A percentile compares a stretch with the other conserved stretches of the same genome.
These are phyloP conservation scores for Eilema depressum DNA, from an alignment of 2,888 invertebrate genomes.

Conservation along the genomic window DNA sequence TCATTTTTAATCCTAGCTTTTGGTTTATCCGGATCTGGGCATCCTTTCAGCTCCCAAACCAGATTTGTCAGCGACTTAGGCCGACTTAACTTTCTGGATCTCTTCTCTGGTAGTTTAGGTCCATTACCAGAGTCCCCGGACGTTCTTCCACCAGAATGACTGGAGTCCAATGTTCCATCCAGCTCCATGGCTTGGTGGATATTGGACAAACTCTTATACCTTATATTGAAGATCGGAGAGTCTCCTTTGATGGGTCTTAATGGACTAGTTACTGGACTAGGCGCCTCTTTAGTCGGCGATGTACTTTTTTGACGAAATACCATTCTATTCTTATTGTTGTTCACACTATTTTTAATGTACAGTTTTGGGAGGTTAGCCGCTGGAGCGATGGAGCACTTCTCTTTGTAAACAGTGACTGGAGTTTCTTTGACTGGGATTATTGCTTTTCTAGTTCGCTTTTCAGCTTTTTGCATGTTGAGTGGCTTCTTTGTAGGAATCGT, in stretches of 20 bases:
- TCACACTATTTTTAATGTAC: conserved; percentile 92
- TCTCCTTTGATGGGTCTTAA: conserved; percentile 88
- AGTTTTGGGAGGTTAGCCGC: conserved; percentile 89
- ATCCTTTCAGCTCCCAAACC: conserved; percentile 91
- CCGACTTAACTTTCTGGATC: conserved; percentile 92
- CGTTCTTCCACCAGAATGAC: conserved; percentile 94
- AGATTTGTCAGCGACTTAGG: conserved; percentile 95
- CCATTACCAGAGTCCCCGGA: conserved; percentile 94
- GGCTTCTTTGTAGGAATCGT: conserved; percentile 95
- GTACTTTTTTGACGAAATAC: conserved; percentile 90
- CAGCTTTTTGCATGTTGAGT: conserved; percentile 86
- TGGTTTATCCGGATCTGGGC: conserved; percentile 80
- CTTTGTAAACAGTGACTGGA: conserved; percentile 85
- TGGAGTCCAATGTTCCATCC: conserved; percentile 95
- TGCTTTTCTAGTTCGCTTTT: conserved; percentile 91
- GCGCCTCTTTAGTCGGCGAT: conserved; percentile 91
- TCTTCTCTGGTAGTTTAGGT: conserved; percentile 93
- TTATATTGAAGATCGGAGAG: conserved; percentile 92
- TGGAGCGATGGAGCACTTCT: conserved; percentile 86
- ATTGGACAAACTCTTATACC: conserved; percentile 90
- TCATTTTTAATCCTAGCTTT: conserved; percentile 84
- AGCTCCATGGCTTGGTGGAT: conserved; percentile 91
- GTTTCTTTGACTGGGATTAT: conserved; percentile 87
- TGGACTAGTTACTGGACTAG: conserved; percentile 87
- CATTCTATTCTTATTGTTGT: conserved; percentile 88